phyloP scores from a whole-genome alignment of 2,797 vertebrate species.

The Heteromormyrus szaboi region DNA sequence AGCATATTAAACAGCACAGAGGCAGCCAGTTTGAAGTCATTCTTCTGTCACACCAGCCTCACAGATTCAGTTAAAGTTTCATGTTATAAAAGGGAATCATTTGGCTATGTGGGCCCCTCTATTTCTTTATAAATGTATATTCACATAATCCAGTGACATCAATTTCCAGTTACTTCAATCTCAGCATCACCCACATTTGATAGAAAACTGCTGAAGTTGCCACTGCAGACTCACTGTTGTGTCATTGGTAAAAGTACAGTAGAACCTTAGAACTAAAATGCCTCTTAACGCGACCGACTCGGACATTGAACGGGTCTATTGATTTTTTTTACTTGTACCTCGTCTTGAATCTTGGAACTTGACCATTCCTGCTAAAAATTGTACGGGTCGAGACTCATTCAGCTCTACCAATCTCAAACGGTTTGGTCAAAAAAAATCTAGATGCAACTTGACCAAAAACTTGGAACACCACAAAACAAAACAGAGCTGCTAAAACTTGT shows the following conservation, averaged over 20 bases:
- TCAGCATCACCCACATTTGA: neutral
- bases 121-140: neutral
- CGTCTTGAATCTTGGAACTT: neutral
- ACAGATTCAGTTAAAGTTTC: neutral
- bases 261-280: neutral
- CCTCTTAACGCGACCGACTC: neutral
- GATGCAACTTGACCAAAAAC: neutral
- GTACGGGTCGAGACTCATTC: neutral
- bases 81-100: neutral
- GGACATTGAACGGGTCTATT: neutral
- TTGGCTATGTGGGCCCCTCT: neutral
- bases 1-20: neutral
- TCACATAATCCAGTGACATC: neutral
- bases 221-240: neutral
- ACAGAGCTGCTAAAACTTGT: neutral
- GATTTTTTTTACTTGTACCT: neutral
- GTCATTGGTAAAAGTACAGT: neutral
- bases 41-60: neutral
- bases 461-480: neutral
- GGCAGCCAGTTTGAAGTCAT: slow-evolving; percentile 5
- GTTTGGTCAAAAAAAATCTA: neutral
- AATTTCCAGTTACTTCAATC: neutral
- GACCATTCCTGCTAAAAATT: neutral
- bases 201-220: neutral
- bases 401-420: neutral